Evolutionary conservation across 2,888 invertebrate species (phyloP).

Genomic region (Bimastos eiseni): DNA sequence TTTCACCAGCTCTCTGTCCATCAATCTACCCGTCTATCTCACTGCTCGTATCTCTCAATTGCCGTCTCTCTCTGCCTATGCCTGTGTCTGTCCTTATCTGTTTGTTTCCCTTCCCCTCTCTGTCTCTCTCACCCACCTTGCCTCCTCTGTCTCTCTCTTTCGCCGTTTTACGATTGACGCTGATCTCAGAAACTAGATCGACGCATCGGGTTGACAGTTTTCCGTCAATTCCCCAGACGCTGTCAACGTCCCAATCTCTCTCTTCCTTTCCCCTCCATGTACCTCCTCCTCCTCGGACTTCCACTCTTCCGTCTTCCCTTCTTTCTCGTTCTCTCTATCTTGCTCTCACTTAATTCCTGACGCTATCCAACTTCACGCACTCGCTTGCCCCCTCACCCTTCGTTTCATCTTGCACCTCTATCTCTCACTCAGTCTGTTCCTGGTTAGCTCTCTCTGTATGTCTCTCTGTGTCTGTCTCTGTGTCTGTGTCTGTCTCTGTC

Average conservation of each 20-base stretch:
- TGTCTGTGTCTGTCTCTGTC: not conserved
- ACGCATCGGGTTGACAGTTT: not conserved
- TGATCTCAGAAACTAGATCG: not conserved
- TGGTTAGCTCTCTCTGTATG: not conserved
- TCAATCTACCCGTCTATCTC: no score
- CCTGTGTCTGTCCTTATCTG: no score
- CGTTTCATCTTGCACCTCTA: not conserved
- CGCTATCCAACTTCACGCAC: no score
- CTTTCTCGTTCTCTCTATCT: not conserved
- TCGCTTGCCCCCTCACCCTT: not conserved
- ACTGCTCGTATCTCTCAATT: no score
- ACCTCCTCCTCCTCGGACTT: not conserved
- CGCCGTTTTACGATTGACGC: not conserved
- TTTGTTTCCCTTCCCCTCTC: no score
- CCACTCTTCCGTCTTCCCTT: no score
- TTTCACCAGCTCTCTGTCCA: no score
- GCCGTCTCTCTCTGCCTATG: no score
- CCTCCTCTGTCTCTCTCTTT: not conserved
- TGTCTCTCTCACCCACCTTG: no score
- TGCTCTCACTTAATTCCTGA: not conserved
- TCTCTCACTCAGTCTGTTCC: not conserved
- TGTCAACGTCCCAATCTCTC: not conserved
- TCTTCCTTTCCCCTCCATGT: not conserved
- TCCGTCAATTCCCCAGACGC: not conserved
- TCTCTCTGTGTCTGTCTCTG: not conserved